Conservation (phyloP, 2,113 vertebrate species). For the Trogon surrucura region DNA sequence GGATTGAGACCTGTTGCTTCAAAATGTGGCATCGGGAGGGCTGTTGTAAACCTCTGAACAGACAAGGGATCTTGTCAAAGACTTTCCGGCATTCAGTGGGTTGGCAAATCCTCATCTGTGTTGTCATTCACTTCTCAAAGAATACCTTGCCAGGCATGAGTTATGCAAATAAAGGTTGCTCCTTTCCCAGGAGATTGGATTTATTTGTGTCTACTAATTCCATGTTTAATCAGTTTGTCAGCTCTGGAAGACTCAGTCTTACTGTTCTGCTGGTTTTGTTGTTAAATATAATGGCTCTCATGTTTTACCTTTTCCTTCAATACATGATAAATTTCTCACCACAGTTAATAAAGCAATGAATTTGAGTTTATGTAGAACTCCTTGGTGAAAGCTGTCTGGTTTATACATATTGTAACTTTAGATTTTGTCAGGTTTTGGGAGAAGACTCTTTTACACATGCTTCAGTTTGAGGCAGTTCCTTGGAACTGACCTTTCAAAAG, state of each 20-base stretch:
- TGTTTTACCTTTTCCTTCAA: background rate
- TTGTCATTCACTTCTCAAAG: background rate
- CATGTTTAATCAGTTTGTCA: background rate
- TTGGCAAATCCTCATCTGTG: background rate
- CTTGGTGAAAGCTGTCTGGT: background rate
- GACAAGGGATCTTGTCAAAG: background rate
- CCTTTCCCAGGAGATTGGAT: background rate
- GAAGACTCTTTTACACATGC: background rate
- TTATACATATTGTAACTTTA: background rate
- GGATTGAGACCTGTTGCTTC: background rate
- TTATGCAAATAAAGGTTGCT: background rate
- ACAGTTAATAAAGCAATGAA: background rate
- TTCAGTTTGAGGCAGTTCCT: background rate
- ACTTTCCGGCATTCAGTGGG: background rate
- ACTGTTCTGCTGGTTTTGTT: background rate
- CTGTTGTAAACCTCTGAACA: background rate
- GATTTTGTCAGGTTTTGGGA: background rate
- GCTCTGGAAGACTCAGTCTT: background rate
- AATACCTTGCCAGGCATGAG: background rate
- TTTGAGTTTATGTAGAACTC: background rate
- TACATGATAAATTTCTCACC: background rate
- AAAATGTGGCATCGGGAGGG: background rate
- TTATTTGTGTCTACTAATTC: background rate
- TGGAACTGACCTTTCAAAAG: background rate
- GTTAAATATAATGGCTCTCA: background rate